Percentiles rank a stretch among this genome's conserved stretches.
phyloP scores from a whole-genome alignment of 2,888 invertebrate genomes.

The Drosophila nr. perissopoda region DNA sequence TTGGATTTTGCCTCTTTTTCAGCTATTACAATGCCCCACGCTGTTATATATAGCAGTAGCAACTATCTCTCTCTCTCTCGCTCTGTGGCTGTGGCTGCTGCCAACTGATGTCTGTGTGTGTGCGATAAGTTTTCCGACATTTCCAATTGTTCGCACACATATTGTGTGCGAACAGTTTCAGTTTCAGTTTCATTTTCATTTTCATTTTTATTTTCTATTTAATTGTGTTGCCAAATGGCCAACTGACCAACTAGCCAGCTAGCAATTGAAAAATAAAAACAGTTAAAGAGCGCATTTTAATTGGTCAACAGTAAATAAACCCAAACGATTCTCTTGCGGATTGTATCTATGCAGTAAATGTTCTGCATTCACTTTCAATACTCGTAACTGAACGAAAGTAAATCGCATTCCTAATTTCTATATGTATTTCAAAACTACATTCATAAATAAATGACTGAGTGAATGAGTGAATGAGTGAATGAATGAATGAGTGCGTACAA shows the following conservation, averaged over 20 bases:
- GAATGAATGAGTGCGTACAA: neutral
- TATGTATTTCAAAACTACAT: neutral
- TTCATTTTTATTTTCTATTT: conserved; percentile 14
- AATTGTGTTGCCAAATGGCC: neutral
- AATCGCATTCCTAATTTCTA: neutral
- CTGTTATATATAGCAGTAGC: neutral
- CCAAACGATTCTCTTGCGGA: neutral
- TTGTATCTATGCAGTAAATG: neutral
- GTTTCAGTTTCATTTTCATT: conserved; percentile 28
- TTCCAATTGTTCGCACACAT: conserved; percentile 49
- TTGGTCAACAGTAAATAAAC: neutral
- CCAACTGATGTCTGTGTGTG: conserved; percentile 23
- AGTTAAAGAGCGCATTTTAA: neutral
- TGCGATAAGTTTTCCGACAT: conserved; percentile 53
- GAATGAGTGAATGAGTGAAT: too few species aligned
- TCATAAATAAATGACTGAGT: neutral
- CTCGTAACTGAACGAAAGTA: neutral
- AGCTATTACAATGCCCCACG: conserved; percentile 35
- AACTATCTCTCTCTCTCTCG: neutral
- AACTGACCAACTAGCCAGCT: neutral
- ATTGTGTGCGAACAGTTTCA: conserved; percentile 14
- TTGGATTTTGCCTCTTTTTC: conserved; percentile 48
- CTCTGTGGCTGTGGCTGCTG: neutral
- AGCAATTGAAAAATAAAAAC: neutral
- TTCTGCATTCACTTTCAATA: neutral